Evolutionary conservation across 2,797 vertebrate species (phyloP).

Genomic region (Remorina albescens): DNA sequence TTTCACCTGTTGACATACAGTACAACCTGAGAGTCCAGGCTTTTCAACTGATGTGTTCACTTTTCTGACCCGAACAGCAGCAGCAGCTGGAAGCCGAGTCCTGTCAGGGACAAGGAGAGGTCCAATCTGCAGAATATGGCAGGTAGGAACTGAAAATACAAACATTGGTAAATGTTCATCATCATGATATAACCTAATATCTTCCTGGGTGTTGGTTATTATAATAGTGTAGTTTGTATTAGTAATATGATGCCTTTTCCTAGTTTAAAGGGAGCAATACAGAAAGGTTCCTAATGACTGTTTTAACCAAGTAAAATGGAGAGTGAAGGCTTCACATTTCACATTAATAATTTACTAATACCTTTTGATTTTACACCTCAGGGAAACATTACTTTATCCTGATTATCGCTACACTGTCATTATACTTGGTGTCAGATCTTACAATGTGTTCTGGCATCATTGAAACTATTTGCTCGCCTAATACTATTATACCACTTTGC

Average conservation of each 20-base stretch:
- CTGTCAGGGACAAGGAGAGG: slow-evolving; percentile 65
- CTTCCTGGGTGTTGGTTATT: neutral
- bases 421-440: neutral
- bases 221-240: neutral
- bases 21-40: neutral
- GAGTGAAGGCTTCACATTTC: neutral
- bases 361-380: no score
- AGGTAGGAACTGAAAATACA: slow-evolving; percentile 68
- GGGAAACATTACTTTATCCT: no score
- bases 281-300: neutral
- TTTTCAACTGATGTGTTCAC: slow-evolving; percentile 26
- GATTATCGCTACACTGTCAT: neutral
- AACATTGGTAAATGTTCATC: neutral
- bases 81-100: slow-evolving; percentile 64
- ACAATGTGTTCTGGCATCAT: neutral
- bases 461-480: neutral
- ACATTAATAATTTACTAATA: neutral
- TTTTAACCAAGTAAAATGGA: neutral
- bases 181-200: neutral
- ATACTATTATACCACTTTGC: slow-evolving; percentile 1
- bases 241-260: neutral
- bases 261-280: neutral
- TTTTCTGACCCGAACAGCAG: slow-evolving; percentile 58
- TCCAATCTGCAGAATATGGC: slow-evolving; percentile 85
- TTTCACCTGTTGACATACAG: slow-evolving; percentile 29